A percentile compares a stretch with the other conserved stretches of the same genome.
These are phyloP conservation scores for Indri indri DNA, from an alignment of 2,113 vertebrate species.

Conservation along the genomic window DNA sequence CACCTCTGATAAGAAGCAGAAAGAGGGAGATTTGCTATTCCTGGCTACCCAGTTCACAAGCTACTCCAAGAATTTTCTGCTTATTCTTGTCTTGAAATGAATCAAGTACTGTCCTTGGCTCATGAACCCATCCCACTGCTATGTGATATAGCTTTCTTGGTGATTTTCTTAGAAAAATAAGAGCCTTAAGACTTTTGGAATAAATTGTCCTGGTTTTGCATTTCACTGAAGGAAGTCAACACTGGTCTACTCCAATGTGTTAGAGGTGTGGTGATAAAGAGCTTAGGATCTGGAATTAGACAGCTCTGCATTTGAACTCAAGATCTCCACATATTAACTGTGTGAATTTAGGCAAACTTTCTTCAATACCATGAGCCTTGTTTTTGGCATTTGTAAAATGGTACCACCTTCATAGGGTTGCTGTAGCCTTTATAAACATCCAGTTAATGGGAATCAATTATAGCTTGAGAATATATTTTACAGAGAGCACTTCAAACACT, in stretches of 20 bases:
- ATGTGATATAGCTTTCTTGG: conserved; percentile 31
- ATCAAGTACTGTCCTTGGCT: conserved; percentile 46
- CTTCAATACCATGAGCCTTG: neutral
- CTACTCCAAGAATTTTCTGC: conserved; percentile 39
- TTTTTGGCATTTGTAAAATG: neutral
- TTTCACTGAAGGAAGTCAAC: conserved; percentile 39
- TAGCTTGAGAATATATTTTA: neutral
- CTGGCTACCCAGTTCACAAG: neutral
- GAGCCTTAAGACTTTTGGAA: conserved; percentile 21
- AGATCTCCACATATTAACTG: neutral
- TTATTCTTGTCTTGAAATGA: conserved; percentile 40
- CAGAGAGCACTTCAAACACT: neutral
- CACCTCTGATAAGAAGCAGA: neutral
- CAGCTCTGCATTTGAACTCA: neutral
- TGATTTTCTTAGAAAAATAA: conserved; percentile 52
- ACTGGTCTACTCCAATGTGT: neutral
- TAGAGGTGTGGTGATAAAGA: neutral
- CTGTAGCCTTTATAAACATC: neutral
- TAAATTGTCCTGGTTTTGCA: conserved; percentile 4
- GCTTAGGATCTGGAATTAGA: neutral
- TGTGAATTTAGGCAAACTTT: neutral
- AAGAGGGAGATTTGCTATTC: neutral
- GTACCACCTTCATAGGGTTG: neutral
- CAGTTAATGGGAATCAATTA: neutral
- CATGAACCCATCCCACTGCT: neutral